Percentiles rank a stretch among this genome's conserved stretches.
These are phyloP conservation scores for Hipposideros larvatus DNA, from an alignment of 2,797 vertebrate genomes.

Conservation along the genomic window DNA sequence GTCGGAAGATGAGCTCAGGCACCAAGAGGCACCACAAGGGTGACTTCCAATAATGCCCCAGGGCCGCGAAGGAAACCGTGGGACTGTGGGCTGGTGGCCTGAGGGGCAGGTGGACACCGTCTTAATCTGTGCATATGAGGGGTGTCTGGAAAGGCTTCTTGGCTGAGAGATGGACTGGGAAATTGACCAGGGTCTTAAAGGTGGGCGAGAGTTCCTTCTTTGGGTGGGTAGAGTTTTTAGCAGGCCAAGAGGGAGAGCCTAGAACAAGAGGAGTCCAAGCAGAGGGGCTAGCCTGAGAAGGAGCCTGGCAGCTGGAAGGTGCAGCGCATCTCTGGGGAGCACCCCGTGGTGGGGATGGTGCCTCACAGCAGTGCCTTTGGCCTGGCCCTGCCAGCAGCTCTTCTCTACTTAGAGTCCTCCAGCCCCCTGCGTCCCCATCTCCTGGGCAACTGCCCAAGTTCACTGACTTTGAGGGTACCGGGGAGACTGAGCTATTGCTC, in stretches of 20 bases:
- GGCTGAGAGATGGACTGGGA: neutral
- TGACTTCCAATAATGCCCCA: neutral
- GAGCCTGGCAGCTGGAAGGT: neutral
- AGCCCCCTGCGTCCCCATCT: neutral
- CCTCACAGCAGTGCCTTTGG: constrained; percentile 71
- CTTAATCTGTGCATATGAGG: neutral
- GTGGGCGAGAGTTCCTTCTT: neutral
- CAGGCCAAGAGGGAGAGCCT: neutral
- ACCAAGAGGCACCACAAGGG: neutral
- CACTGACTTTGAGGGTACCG: neutral
- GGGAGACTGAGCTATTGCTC: neutral
- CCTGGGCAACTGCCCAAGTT: constrained; percentile 13
- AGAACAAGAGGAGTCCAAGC: neutral
- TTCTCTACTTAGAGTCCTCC: neutral
- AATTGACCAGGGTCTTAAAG: neutral
- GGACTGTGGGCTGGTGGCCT: neutral
- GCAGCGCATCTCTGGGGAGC: neutral
- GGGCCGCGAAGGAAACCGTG: neutral
- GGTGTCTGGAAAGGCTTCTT: neutral
- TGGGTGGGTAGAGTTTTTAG: neutral
- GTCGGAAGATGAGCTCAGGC: neutral
- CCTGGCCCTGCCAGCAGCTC: constrained; percentile 16
- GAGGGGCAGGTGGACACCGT: neutral
- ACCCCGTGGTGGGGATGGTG: neutral
- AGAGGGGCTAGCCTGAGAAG: neutral